These are phyloP conservation scores for Mirounga angustirostris DNA, from an alignment of 2,113 vertebrate species.

Conservation along the genomic window DNA sequence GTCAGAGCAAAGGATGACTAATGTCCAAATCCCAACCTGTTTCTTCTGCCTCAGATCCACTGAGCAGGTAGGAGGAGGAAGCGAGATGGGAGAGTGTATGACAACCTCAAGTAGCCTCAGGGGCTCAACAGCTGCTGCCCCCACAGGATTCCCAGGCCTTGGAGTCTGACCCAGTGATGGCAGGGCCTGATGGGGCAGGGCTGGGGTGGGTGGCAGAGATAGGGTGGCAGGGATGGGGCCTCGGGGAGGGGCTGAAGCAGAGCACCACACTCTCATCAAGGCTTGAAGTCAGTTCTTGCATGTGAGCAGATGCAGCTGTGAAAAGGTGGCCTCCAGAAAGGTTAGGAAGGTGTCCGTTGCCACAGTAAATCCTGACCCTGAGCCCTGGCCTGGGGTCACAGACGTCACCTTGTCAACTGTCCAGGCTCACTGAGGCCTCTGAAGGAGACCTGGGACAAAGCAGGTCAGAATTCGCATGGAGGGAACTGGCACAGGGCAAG, in stretches of 20 bases:
- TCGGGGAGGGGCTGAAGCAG: background rate
- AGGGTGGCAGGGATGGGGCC: background rate
- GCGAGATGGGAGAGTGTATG: background rate
- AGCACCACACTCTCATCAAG: background rate
- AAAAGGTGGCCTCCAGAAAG: background rate
- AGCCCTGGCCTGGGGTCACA: background rate
- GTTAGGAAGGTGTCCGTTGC: background rate
- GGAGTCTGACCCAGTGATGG: background rate
- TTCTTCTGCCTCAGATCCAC: background rate
- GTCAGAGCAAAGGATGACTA: background rate
- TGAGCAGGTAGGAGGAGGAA: background rate
- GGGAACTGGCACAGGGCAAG: background rate
- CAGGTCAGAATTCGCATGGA: background rate
- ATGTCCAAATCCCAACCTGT: background rate
- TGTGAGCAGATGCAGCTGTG: background rate
- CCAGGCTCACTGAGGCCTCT: background rate
- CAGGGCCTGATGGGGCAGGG: background rate
- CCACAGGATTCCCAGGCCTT: background rate
- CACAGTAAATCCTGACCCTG: background rate
- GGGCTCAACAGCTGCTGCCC: background rate
- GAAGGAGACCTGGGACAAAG: background rate
- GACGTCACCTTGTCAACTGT: background rate
- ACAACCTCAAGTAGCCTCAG: background rate
- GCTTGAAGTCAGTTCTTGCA: background rate
- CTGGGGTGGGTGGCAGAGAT: background rate